These are phyloP conservation scores for Syrphus vitripennis DNA, from an alignment of 2,888 invertebrate species.

Conservation along the genomic window DNA sequence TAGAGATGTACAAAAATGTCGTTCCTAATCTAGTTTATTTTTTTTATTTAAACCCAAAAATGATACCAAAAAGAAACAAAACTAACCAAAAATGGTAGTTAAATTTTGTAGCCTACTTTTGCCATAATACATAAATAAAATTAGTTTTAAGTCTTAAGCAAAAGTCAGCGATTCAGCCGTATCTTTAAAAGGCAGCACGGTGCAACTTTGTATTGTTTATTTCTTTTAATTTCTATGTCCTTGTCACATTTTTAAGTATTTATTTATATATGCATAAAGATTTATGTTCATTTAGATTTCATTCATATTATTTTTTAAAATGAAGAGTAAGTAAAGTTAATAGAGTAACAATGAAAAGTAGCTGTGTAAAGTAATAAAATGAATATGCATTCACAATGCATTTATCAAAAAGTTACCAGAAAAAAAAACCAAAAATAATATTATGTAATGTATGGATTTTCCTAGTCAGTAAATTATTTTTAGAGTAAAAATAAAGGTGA, in stretches of 20 bases:
- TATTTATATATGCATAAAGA: background rate
- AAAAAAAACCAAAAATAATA: background rate
- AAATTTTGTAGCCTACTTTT: slow-evolving; percentile 26
- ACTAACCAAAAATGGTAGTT: slow-evolving; percentile 31
- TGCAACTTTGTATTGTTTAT: slow-evolving; percentile 30
- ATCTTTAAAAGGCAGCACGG: slow-evolving; percentile 16
- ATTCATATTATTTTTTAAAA: background rate
- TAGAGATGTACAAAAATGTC: slow-evolving; percentile 80
- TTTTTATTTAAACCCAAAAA: slow-evolving; percentile 28
- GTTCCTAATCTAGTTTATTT: slow-evolving; percentile 81
- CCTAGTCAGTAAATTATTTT: slow-evolving; percentile 71
- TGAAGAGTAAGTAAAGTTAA: background rate
- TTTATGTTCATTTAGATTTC: background rate
- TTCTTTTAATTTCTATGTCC: background rate
- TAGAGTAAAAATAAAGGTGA: slow-evolving; percentile 66
- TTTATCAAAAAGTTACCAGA: slow-evolving; percentile 25
- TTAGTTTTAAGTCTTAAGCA: slow-evolving; percentile 12
- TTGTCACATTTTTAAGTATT: slow-evolving; percentile 21
- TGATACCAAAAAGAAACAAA: slow-evolving; percentile 26
- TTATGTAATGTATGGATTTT: slow-evolving; percentile 62
- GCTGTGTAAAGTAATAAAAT: slow-evolving; percentile 3
- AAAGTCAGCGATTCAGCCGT: slow-evolving; percentile 20
- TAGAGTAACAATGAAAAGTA: slow-evolving; percentile 10
- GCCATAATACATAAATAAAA: slow-evolving; percentile 46
- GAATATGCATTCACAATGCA: slow-evolving; percentile 17